A percentile compares a stretch with the other conserved stretches of the same genome.
These are phyloP conservation scores for Spheniscus mendiculus DNA, from an alignment of 2,113 vertebrate species.

Conservation along the genomic window DNA sequence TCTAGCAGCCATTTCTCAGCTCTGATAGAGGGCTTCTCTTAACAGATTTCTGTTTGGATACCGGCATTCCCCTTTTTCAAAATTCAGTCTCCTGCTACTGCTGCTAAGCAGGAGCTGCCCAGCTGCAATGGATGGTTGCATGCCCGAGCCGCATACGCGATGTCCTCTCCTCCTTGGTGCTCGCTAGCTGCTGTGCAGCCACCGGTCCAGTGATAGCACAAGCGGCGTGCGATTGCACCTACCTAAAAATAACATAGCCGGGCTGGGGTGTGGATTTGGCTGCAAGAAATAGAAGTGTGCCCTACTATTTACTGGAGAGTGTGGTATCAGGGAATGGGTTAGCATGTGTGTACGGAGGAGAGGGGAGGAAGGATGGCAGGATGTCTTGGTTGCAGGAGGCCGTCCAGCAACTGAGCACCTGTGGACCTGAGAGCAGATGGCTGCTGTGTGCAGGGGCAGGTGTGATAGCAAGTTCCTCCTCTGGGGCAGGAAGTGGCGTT, in stretches of 20 bases:
- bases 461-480: neutral
- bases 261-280: neutral
- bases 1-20: neutral
- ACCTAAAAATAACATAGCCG: neutral
- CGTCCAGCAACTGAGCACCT: neutral
- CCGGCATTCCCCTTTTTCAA: neutral
- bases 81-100: neutral
- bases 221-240: neutral
- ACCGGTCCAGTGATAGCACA: neutral
- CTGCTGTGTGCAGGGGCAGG: neutral
- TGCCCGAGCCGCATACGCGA: rapidly evolving
- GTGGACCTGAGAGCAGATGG: neutral
- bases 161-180: neutral
- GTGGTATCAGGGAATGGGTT: neutral
- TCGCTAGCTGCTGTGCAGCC: neutral
- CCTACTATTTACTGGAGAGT: neutral
- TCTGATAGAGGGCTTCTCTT: neutral
- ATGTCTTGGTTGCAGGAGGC: neutral
- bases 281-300: neutral
- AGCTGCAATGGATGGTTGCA: neutral
- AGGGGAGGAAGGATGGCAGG: rapidly evolving
- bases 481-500: neutral
- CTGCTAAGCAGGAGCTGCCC: neutral
- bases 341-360: no score
- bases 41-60: neutral